These are phyloP conservation scores for Aurelia sp. DNA, from an alignment of 30 jellyfish, hydroid and myxozoan genomes.

Conservation along the genomic window DNA sequence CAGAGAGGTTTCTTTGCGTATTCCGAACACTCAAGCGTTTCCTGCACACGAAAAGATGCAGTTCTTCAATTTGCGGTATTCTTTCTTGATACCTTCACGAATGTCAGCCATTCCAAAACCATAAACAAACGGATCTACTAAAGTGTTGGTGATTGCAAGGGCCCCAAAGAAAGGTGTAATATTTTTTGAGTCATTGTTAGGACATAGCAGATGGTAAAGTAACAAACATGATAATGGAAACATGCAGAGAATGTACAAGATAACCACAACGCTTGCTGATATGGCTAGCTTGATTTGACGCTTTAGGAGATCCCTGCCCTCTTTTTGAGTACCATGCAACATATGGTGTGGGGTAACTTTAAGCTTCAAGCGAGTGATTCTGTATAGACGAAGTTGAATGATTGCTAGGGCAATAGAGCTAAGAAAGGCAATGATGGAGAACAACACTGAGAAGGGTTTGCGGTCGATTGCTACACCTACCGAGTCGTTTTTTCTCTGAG, in stretches of 20 bases:
- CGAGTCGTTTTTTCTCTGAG: not conserved
- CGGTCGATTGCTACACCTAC: too few species aligned
- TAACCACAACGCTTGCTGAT: not conserved
- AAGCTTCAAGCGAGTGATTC: too few species aligned
- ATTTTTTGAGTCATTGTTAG: too few species aligned
- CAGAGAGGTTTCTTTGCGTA: too few species aligned
- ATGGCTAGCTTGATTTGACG: slow-evolving; percentile 12
- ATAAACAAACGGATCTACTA: not conserved
- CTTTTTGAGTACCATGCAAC: not conserved
- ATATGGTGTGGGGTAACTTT: not conserved
- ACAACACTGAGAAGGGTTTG: too few species aligned
- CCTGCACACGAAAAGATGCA: too few species aligned
- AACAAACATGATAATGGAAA: too few species aligned
- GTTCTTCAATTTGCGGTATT: not conserved
- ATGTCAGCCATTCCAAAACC: slow-evolving; percentile 19
- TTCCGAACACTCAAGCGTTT: too few species aligned
- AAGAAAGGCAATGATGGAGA: not conserved
- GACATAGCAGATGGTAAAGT: too few species aligned
- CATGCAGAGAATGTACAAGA: too few species aligned
- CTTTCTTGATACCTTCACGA: not conserved
- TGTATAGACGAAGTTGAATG: not conserved
- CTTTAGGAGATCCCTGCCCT: not conserved
- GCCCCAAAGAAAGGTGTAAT: not conserved
- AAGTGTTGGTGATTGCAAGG: not conserved
- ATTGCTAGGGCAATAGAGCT: not conserved